Conservation (phyloP, 2,113 vertebrate species). For the Chitala chitala region DNA sequence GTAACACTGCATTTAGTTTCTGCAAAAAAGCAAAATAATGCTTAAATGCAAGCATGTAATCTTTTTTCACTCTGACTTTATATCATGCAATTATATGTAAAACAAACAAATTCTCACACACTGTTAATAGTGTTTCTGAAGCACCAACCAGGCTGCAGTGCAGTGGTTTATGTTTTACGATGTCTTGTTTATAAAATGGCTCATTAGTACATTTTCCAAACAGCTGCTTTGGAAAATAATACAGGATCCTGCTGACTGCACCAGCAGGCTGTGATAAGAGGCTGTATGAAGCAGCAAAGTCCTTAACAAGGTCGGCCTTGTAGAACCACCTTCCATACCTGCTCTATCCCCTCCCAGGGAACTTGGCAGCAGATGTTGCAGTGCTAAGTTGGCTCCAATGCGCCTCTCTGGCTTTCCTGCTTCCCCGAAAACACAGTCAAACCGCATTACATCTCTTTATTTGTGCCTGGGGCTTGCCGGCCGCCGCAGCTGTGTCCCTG, state of each 20-base stretch:
- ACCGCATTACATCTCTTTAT: constrained; percentile 84
- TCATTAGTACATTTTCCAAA: constrained; percentile 67
- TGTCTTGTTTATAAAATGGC: constrained; percentile 77
- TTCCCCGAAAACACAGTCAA: constrained; percentile 82
- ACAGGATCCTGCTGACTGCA: constrained; percentile 58
- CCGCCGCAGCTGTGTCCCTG: constrained; percentile 87
- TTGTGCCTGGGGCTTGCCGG: constrained; percentile 85
- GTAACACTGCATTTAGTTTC: too few species aligned
- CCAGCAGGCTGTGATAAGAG: constrained; percentile 59
- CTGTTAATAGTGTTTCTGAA: constrained; percentile 8
- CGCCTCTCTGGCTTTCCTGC: constrained; percentile 71
- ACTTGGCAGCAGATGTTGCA: constrained; percentile 87
- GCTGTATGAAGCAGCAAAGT: constrained; percentile 67
- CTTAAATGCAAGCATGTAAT: too few species aligned
- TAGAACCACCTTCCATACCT: constrained; percentile 71
- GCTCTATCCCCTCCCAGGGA: constrained; percentile 76
- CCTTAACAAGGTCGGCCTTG: constrained; percentile 62
- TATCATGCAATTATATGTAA: too few species aligned
- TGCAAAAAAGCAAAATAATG: too few species aligned
- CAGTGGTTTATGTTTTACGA: constrained; percentile 46
- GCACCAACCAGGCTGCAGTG: constrained; percentile 13
- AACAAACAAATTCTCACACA: not conserved
- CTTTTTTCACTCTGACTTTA: too few species aligned
- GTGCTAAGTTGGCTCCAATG: constrained; percentile 85
- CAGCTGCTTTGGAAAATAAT: constrained; percentile 75